A percentile compares a stretch with the other conserved stretches of the same genome.
Evolutionary conservation across 2,797 vertebrate genomes (phyloP).

Genomic region (Telmatherina bonti): DNA sequence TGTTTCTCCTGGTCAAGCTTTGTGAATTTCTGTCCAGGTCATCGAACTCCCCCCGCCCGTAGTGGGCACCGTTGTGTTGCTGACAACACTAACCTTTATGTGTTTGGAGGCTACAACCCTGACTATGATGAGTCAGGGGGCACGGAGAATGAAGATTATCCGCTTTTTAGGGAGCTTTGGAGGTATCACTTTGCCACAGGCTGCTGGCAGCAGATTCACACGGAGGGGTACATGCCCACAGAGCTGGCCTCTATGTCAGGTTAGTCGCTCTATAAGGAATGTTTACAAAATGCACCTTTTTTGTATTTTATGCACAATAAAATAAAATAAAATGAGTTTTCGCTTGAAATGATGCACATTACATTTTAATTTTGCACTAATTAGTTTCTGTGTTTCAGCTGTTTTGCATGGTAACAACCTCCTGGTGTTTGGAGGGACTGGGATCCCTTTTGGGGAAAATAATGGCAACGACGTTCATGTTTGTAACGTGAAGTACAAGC

Average conservation of each 20-base stretch:
- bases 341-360: not conserved
- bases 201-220: constrained; percentile 96
- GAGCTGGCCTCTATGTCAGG: constrained; percentile 99
- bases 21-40: constrained; percentile 77
- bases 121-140: constrained; percentile 97
- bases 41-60: constrained; percentile 89
- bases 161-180: constrained; percentile 98
- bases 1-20: not conserved
- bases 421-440: constrained; percentile 96
- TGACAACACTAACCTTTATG: constrained; percentile 93
- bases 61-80: constrained; percentile 98
- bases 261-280: constrained; percentile 50
- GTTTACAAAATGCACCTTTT: not conserved
- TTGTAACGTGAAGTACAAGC: constrained; percentile 96
- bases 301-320: not conserved
- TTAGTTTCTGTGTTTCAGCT: constrained; percentile 77
- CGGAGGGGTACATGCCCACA: constrained; percentile 97
- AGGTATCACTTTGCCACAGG: constrained; percentile 96
- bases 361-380: not conserved
- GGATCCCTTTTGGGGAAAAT: constrained; percentile 98
- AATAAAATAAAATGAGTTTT: not conserved
- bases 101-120: constrained; percentile 98
- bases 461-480: constrained; percentile 97
- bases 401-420: constrained; percentile 98
- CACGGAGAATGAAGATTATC: constrained; percentile 95